Percentiles rank a stretch among this genome's conserved stretches.
These are phyloP conservation scores for Ficedula albicollis DNA, from an alignment of 2,797 vertebrate species.

Conservation along the genomic window DNA sequence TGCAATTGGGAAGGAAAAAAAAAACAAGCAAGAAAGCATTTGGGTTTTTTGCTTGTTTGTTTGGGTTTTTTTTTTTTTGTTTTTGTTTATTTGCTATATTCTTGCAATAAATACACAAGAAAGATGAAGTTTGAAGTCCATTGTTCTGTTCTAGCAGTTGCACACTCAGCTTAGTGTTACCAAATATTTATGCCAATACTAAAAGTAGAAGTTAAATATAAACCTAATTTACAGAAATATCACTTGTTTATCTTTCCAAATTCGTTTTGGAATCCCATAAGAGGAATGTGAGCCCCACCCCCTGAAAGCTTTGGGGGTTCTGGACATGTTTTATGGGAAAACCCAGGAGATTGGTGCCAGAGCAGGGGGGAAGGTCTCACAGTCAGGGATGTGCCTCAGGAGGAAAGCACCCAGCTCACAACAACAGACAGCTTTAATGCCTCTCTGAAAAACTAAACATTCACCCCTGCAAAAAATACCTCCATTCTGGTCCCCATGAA, in stretches of 20 bases:
- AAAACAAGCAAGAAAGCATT: background rate
- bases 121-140: background rate
- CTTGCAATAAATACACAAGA: background rate
- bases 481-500: accelerated
- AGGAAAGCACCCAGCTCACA: background rate
- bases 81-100: background rate
- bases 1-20: background rate
- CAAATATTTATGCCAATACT: background rate
- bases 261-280: background rate
- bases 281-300: background rate
- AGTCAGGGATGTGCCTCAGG: background rate
- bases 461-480: background rate
- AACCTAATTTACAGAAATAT: background rate
- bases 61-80: too few species aligned
- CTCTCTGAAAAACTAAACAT: background rate
- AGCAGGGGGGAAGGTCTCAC: background rate
- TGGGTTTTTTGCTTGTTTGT: too few species aligned
- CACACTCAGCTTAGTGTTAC: background rate
- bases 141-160: background rate
- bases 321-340: background rate
- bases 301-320: background rate
- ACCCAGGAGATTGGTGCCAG: background rate
- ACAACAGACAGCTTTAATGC: background rate
- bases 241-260: background rate
- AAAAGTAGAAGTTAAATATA: background rate